Percentiles rank a stretch among this genome's conserved stretches.
These are phyloP conservation scores for Alosa sapidissima DNA, from an alignment of 2,797 vertebrate species.

Conservation along the genomic window DNA sequence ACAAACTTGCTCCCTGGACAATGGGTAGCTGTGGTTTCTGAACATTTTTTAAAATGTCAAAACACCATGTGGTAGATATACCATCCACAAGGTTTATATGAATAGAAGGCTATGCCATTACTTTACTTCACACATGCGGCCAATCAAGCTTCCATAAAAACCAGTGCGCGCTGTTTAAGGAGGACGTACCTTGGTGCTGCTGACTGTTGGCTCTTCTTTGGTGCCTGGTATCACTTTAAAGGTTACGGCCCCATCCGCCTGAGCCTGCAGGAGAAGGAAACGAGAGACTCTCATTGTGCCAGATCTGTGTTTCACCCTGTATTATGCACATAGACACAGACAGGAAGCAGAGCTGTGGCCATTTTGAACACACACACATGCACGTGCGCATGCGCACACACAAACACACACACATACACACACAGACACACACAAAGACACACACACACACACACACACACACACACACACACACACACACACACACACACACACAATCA, in stretches of 20 bases:
- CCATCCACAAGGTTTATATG: neutral
- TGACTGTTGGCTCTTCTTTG: constrained; percentile 72
- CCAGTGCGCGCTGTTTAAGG: neutral
- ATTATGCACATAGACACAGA: constrained; percentile 33
- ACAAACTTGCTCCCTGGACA: neutral
- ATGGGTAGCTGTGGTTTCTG: neutral
- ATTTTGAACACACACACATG: neutral
- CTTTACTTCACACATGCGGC: neutral
- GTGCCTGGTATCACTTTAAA: constrained; percentile 91
- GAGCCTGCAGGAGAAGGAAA: constrained; percentile 68
- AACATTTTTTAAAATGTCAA: neutral
- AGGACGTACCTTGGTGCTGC: constrained; percentile 25
- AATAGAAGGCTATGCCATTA: neutral
- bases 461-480: neutral
- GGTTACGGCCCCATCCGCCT: constrained; percentile 84
- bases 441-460: constrained; percentile 19
- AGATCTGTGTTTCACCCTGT: neutral
- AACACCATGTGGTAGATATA: neutral
- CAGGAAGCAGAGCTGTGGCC: neutral
- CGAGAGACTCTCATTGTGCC: neutral
- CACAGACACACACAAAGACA: neutral
- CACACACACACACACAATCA: constrained; percentile 6
- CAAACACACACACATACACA: neutral
- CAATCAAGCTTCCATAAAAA: neutral
- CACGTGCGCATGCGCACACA: neutral